A percentile compares a stretch with the other conserved stretches of the same genome.
Evolutionary conservation across 2,113 vertebrate genomes (phyloP).

Genomic region (Phoenicopterus ruber): DNA sequence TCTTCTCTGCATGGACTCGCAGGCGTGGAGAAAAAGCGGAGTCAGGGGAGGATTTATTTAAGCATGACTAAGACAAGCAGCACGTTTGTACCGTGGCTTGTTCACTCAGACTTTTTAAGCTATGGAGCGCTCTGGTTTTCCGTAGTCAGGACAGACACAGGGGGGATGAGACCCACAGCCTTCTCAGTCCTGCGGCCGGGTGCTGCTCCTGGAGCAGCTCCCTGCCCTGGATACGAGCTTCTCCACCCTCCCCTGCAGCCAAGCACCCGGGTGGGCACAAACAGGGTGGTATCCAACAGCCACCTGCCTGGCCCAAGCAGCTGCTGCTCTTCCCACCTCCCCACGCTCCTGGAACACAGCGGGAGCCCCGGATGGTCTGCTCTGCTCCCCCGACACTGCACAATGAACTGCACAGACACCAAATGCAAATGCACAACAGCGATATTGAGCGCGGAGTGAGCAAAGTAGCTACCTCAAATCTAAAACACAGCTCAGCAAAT

Average conservation of each 20-base stretch:
- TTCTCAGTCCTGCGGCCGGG: neutral
- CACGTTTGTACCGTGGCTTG: neutral
- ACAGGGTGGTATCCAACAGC: neutral
- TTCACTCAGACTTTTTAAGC: neutral
- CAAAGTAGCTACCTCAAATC: neutral
- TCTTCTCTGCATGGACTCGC: neutral
- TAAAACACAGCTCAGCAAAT: neutral
- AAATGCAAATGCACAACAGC: neutral
- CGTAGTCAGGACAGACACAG: neutral
- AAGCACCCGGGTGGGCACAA: neutral
- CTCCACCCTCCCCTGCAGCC: neutral
- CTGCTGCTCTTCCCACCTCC: neutral
- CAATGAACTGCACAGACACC: neutral
- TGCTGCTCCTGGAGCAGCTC: neutral
- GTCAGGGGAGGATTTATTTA: neutral
- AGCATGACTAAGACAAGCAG: neutral
- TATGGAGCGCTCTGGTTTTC: neutral
- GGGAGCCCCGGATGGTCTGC: accelerated
- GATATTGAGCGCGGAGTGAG: neutral
- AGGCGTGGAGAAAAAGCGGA: neutral
- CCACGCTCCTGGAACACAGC: neutral
- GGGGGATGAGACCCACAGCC: neutral
- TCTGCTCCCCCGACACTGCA: neutral
- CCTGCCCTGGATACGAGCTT: neutral
- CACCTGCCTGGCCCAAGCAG: neutral